These are phyloP conservation scores for Pterois miles DNA, from an alignment of 2,797 vertebrate species.

Conservation along the genomic window DNA sequence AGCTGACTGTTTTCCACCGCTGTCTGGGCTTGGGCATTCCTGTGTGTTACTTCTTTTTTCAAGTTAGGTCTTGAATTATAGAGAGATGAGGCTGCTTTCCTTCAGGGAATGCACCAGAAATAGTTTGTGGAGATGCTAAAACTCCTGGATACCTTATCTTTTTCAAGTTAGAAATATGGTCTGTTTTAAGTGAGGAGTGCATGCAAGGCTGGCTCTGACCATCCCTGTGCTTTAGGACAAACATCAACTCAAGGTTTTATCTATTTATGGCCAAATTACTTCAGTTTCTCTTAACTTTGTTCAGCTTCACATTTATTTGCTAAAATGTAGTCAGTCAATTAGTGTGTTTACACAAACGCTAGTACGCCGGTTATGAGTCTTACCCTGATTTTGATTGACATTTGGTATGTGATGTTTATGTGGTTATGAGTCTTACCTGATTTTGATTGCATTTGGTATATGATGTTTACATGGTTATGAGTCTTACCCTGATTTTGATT, in stretches of 20 bases:
- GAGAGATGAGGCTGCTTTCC: conserved; percentile 39
- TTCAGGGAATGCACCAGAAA: conserved; percentile 52
- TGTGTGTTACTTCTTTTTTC: conserved; percentile 20
- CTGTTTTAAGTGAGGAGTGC: conserved; percentile 2
- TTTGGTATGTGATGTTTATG: neutral
- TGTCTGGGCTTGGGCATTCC: conserved; percentile 20
- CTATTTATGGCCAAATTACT: neutral
- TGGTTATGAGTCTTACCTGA: too few relatives aligned
- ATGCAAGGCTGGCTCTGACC: neutral
- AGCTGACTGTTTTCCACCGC: neutral
- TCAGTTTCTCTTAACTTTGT: neutral
- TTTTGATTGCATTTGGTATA: too few relatives aligned
- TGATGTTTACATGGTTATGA: too few relatives aligned
- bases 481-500: neutral
- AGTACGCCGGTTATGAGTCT: neutral
- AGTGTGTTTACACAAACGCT: neutral
- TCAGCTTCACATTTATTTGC: neutral
- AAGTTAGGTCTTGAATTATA: conserved; percentile 63
- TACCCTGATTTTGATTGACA: neutral
- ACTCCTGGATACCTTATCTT: conserved; percentile 20
- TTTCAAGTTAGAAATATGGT: conserved; percentile 26
- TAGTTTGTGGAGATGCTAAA: conserved; percentile 43
- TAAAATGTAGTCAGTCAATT: neutral
- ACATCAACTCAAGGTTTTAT: neutral
- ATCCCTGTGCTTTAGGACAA: neutral